Evolutionary conservation across 2,797 vertebrate genomes (phyloP), one percentile per base, ranked within the genome.

Genomic region (Adrianichthys oophorus): DNA sequence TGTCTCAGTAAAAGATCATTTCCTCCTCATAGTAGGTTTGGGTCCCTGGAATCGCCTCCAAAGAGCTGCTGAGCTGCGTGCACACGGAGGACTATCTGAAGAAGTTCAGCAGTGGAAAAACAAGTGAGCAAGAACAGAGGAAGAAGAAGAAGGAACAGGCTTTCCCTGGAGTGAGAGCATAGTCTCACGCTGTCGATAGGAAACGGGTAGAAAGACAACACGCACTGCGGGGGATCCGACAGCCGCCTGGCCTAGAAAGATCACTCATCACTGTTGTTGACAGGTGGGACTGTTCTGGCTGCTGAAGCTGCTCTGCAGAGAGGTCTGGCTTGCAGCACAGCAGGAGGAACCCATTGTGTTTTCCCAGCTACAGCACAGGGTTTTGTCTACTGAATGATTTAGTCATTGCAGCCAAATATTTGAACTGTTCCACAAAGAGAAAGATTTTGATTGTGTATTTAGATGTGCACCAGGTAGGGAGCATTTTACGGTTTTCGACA

Each of bases 361-460:
- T 90, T 87, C 41, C 89, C 15, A 70, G 70, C 73, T 83, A 26
- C 0, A 81, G 89, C 4, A 76, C 88, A 0, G 86, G 88, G 23
- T 91, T 84, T 68, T 90, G 85, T 62, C 85, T 89, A 15, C 85
- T 91, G 48, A 89, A 88, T 2, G 83, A 89, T 59, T 66, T 90
- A 18, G 87, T 87, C 2, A 85, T 89, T 5, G 62, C 83, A 2
- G 85, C 85, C 58, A 90, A 74, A 70, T 44, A 76, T 56, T 29
- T 72, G 48, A 76, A 4, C 48, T 62, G 76, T 1, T 46, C 52
- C 0, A 7, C 48, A 19, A 76, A 61, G 49, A 75, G 64, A 44
- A 89, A 84, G 69, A 65, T 90, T 58, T 72, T 87, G 44, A 85
- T 90, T 3, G 82, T 89, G 63, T 89, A 90, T 82, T 55, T 91